phyloP scores from a whole-genome alignment of 2,113 vertebrate species.

The Gasterosteus nipponicus region DNA sequence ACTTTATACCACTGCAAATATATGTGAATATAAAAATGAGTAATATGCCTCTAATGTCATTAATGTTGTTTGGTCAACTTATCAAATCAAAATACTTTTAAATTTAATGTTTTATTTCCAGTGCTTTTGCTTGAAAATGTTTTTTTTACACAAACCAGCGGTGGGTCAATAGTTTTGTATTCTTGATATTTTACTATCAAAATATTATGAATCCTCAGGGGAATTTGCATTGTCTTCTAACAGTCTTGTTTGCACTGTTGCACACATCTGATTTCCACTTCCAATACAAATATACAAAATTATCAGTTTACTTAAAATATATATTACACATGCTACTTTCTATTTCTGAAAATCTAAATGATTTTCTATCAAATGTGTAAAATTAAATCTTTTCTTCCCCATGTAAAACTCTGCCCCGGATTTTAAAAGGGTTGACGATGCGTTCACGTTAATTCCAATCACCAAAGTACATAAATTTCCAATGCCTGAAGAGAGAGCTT shows the following conservation, averaged over 20 bases:
- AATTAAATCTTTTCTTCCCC: neutral
- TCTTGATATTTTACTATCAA: neutral
- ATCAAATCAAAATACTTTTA: neutral
- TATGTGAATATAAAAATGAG: neutral
- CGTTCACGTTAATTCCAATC: neutral
- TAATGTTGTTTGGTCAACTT: neutral
- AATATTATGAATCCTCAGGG: neutral
- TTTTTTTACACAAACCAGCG: neutral
- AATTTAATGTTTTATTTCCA: neutral
- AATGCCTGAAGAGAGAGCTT: neutral
- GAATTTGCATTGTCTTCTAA: neutral
- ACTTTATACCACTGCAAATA: neutral
- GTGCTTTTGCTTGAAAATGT: neutral
- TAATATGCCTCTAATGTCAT: conserved; percentile 14
- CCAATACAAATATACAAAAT: neutral
- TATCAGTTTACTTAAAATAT: neutral
- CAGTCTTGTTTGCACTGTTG: neutral
- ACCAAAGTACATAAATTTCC: neutral
- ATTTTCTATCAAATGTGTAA: neutral
- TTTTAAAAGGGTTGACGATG: neutral
- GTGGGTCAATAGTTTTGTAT: neutral
- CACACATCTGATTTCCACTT: neutral
- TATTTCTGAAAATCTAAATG: neutral
- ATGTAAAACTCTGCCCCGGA: neutral
- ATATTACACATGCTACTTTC: neutral